Base-by-base conservation (phyloP, 2,888 invertebrate genomes). In the Aplocera efformata region DNA sequence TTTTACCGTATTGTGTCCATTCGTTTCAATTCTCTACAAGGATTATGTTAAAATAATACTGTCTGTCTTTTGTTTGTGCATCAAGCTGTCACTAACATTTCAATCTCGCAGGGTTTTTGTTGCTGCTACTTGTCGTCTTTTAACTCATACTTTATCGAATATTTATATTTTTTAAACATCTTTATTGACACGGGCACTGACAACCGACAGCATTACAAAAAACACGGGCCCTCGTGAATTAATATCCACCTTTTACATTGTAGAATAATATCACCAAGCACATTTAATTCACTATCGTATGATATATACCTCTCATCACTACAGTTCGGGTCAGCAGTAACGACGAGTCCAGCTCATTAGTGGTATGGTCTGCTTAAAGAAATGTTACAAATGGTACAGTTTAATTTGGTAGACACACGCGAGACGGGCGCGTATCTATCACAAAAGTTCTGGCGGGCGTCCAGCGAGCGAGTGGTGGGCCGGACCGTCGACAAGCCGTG, bases 11-110 rank as follows among this genome's bases (percentile, higher is more conserved):
- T 82, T 80, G 78, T 79, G 72, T 77, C 76, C 77, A 80, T 83
- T 79, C 77, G 77, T 80, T 79, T 79, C 73, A 65, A 77, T 50
- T 46, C 77, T 75, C 61, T 72, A 82, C 85, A 84, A 82, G 80
- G 83, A 83, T 82, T 86, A 86, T 86, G 86, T 69, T 85, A 86
- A 85, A 83, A 83, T 80, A 82, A 81, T 82, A 60, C 84, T 76
- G 79, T 77, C 78, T 67, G 77, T 75, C 78, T 70, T 75, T 77
- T 83, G 81, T 81, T 81, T 82, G 84, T 85, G 86, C 81, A 85
- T 84, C 81, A 66, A 59, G 57, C 79, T 84, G 86, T 84, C 88
- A 81, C 79, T 83, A 79, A 85, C 86, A 79, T 84, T 79, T 88
- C 88, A 86, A 88, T 83, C 79, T 60, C 48, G 63, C 67, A 72